Percentiles rank a stretch among this genome's conserved stretches.
Conservation (phyloP, 2,888 invertebrate genomes). For the Stramonita haemastoma region DNA sequence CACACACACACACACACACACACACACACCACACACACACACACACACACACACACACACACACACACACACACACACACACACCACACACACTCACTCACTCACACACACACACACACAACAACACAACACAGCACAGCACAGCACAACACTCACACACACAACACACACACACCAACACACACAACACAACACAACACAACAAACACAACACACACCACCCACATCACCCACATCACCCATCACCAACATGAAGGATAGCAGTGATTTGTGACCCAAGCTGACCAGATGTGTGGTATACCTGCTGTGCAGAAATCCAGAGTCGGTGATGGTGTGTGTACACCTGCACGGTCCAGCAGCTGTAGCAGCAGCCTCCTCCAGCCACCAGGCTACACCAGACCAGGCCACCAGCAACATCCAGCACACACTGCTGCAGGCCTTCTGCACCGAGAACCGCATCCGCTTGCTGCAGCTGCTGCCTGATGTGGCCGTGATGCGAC, state of each 20-base stretch:
- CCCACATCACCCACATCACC: no score
- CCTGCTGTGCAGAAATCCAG: slow-evolving; percentile 32
- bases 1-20: neutral
- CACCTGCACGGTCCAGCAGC: neutral
- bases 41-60: neutral
- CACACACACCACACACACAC: accelerated
- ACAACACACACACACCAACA: no score
- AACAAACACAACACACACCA: no score
- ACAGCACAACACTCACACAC: no score
- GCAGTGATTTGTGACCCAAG: no score
- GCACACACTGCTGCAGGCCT: slow-evolving; percentile 37
- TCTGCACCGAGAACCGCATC: slow-evolving; percentile 38
- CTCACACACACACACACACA: no score
- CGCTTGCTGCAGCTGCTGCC: slow-evolving; percentile 1
- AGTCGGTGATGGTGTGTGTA: slow-evolving; percentile 35
- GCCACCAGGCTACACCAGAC: neutral
- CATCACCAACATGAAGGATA: no score
- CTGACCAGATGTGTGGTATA: neutral
- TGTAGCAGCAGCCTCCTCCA: neutral
- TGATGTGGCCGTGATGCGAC: neutral
- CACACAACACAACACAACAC: no score
- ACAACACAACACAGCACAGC: no score
- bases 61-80: neutral
- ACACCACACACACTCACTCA: neutral
- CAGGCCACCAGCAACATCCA: slow-evolving; percentile 28